phyloP scores from a whole-genome alignment of 1,140 invertebrate genomes.

The Drosophila ironensis region DNA sequence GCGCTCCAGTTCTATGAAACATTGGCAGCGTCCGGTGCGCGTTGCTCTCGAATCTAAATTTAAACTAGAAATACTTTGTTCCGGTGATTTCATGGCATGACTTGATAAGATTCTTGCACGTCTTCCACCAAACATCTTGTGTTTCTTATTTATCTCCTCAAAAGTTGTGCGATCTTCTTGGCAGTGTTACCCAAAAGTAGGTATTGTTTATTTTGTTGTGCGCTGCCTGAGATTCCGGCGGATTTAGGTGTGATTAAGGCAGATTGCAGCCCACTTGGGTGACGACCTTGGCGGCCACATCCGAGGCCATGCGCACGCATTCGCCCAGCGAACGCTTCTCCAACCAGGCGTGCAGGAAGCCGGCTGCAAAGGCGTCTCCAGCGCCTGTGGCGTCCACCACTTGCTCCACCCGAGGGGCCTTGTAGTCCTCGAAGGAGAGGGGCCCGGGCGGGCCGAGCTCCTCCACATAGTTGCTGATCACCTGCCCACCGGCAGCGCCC shows the following conservation, averaged over 20 bases:
- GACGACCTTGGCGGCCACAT: conserved; percentile 73
- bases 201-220: too few relatives aligned
- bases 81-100: conserved; percentile 25
- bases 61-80: conserved; percentile 9
- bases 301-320: conserved; percentile 68
- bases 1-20: background rate
- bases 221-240: conserved; percentile 7
- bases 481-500: conserved; percentile 55
- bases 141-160: background rate
- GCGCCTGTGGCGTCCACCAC: conserved; percentile 90
- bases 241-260: too few relatives aligned
- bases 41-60: conserved; percentile 18
- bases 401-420: conserved; percentile 58
- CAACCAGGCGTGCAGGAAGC: conserved; percentile 86
- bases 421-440: conserved; percentile 54
- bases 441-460: conserved; percentile 44
- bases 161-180: background rate
- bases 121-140: background rate
- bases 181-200: background rate
- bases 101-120: conserved; percentile 19
- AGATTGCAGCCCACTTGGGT: conserved; percentile 77
- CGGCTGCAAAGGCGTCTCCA: conserved; percentile 90
- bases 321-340: conserved; percentile 68
- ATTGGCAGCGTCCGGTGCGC: background rate
- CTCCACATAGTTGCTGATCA: conserved; percentile 64